Base-by-base conservation (phyloP, 2,888 invertebrate genomes). In the Amblyteles armatorius region DNA sequence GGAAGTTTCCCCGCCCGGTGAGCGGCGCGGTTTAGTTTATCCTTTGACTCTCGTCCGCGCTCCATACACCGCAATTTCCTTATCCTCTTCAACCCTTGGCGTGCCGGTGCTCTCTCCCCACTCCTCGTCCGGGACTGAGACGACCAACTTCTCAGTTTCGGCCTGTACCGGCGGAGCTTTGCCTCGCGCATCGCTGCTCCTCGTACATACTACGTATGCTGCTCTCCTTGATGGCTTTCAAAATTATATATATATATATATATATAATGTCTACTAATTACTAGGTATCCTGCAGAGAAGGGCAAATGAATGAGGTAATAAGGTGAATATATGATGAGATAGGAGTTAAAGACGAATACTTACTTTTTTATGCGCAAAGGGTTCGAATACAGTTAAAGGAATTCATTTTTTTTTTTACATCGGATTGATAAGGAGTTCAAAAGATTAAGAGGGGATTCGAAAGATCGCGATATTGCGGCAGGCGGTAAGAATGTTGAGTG, bases 11-110 rank as follows among this genome's bases (percentile, higher is more conserved):
- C 29, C 44, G 2, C 13, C 22, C 67, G 29, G 55, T 26, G 29
- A 65, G 26, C 44, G 50, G 19, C 16, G 40, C 65, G 44, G 48
- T 19, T 68, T 65, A 33, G 63, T 48, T 80, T 48, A 72, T 82
- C 82, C 82, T 82, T 82, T 77, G 82, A 77, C 69, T 77, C 76
- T 48, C 60, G 60, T 55, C 29, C 65, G 52, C 33, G 60, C 55
- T 68, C 81, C 67, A 50, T 22, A 36, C 19, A 63, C 65, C n/a
- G 40, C 44, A 29, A 44, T 63, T 71, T 55, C 63, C 22, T 48
- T 36, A 50, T 76, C 65, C 65, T 29, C 71, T 50, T 55, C 48
- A 52, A 69, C 63, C 74, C 29, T 57, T 60, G 16, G 73, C 73
- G 7, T 40, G 16, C 82, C 55, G 72, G 73, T 57, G 76, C 40